Conservation (phyloP, 1,140 invertebrate species). For the Limonius californicus region DNA sequence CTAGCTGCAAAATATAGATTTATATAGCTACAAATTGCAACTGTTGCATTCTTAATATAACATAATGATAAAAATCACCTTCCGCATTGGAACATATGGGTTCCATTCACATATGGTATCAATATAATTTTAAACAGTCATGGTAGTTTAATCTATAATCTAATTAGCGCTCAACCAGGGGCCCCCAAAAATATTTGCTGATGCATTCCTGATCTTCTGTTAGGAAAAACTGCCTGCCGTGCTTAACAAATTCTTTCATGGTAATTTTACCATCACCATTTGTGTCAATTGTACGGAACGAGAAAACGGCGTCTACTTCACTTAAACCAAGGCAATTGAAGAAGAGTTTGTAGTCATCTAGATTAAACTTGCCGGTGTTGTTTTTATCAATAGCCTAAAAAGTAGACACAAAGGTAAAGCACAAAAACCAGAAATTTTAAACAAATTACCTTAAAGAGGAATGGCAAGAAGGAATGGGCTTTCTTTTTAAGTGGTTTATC, state of each 20-base stretch:
- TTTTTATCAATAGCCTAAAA: constrained; percentile 77
- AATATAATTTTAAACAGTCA: too few species aligned
- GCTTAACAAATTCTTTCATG: constrained; percentile 71
- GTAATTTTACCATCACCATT: constrained; percentile 74
- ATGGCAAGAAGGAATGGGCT: constrained; percentile 71
- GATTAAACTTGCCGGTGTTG: constrained; percentile 69
- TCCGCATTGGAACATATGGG: too few species aligned
- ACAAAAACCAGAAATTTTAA: background rate
- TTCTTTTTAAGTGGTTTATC: constrained; percentile 68
- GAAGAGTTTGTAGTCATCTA: constrained; percentile 78
- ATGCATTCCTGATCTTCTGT: constrained; percentile 70
- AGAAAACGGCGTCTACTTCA: constrained; percentile 67
- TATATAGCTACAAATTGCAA: too few species aligned
- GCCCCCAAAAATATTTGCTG: constrained; percentile 83
- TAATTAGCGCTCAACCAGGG: constrained; percentile 53
- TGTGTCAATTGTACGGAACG: constrained; percentile 72
- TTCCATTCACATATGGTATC: too few species aligned
- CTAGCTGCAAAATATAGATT: too few species aligned
- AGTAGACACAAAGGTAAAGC: background rate
- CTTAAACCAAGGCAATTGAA: constrained; percentile 72
- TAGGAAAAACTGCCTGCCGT: constrained; percentile 74
- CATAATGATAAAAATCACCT: too few species aligned
- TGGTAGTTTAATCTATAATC: too few species aligned
- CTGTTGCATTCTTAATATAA: too few species aligned
- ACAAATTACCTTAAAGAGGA: constrained; percentile 67